Evolutionary conservation across 2,113 vertebrate species (phyloP), one percentile per base, ranked within the genome.

Genomic region (Greenwoodochromis staneri): DNA sequence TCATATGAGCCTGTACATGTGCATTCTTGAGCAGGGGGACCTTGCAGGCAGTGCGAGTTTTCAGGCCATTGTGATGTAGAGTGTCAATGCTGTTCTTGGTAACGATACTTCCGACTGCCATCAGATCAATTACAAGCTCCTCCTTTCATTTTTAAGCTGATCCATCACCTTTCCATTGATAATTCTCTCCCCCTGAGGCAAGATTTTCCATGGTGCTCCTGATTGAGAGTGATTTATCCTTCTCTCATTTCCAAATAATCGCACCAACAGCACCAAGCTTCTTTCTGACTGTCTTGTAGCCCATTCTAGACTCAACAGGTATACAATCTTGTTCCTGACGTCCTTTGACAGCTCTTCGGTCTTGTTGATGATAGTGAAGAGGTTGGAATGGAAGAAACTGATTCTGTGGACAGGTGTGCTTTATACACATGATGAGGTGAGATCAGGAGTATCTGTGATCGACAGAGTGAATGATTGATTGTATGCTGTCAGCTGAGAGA

Each of bases 131-230:
- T 66, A 21, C 34, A 66, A 66, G 61, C 10, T 66, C 34, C 59
- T 63, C 59, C 34, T 66, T 38, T 38, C 19, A 19, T 66, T 66
- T 66, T 38, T 63, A 66, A 66, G 10, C 34, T 38, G 61, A 38
- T 69, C 0, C 7, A 38, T 69, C 19, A 66, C 19, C 2, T 66
- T 38, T 66, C 34, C 17, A 5, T 0, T 38, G 19, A 38, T 38
- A 69, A 38, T 38, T 69, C 11, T 69, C 61, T 2, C 34, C 34
- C 34, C 34, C 34, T 13, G 19, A 69, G 19, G 61, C 19, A 66
- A 38, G 11, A 66, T 21, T 66, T 66, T 66, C 19, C 2, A 21
- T 66, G 17, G 61, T 0, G 0, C 17, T 66, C 61, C 31, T n/a
- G 34, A 38, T 2, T 38, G 61, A 66, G 34, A 66, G 34, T 66